These are phyloP conservation scores for Schizotus pectinicornis DNA, from an alignment of 2,888 invertebrate species.

Conservation along the genomic window DNA sequence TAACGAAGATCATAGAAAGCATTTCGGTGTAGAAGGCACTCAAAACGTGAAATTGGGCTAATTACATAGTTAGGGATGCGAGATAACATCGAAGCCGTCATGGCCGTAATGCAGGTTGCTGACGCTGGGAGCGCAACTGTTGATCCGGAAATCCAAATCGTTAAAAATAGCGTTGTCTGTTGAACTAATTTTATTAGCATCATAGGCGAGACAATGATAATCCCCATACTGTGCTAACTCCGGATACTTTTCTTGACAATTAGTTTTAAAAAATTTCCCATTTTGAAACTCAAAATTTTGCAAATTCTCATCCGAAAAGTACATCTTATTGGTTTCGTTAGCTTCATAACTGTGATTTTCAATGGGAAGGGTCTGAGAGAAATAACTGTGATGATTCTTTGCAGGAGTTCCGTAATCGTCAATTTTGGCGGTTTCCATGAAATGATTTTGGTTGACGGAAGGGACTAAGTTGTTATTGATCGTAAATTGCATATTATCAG, in stretches of 20 bases:
- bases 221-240: constrained; percentile 53
- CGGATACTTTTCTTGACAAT: constrained; percentile 46
- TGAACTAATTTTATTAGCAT: constrained; percentile 45
- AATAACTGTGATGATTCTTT: constrained; percentile 15
- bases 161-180: constrained; percentile 48
- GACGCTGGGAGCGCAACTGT: constrained; percentile 38
- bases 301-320: constrained; percentile 42
- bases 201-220: constrained; percentile 51
- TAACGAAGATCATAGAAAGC: constrained; percentile 46
- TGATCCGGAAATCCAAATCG: constrained; percentile 55
- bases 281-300: constrained; percentile 41
- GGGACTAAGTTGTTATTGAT: constrained; percentile 48
- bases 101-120: constrained; percentile 43
- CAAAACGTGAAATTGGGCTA: constrained; percentile 20
- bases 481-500: constrained; percentile 60
- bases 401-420: constrained; percentile 35
- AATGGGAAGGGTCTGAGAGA: constrained; percentile 31
- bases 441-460: constrained; percentile 42
- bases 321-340: constrained; percentile 31
- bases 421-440: constrained; percentile 40
- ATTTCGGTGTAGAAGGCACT: constrained; percentile 42
- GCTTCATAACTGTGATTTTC: constrained; percentile 24
- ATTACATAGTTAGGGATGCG: constrained; percentile 37
- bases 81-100: constrained; percentile 42
- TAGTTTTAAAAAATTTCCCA: constrained; percentile 35